Evolutionary conservation across 2,113 vertebrate genomes (phyloP).

Genomic region (Microtus ochrogaster): DNA sequence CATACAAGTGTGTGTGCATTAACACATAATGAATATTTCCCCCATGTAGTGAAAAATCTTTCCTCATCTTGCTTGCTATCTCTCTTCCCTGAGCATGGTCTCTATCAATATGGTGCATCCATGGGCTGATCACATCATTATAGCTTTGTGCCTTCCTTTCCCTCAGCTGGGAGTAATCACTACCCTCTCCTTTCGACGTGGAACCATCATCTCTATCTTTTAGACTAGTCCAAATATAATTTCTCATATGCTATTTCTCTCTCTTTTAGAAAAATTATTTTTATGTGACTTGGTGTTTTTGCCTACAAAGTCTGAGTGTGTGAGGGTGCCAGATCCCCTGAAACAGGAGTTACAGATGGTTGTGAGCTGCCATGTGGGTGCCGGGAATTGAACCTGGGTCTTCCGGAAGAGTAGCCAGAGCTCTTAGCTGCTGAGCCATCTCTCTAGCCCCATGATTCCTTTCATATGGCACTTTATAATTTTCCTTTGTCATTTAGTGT

Average conservation of each 20-base stretch:
- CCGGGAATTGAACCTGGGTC: neutral
- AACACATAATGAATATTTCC: neutral
- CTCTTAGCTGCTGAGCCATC: neutral
- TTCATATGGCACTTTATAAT: neutral
- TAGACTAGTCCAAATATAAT: neutral
- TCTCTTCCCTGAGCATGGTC: neutral
- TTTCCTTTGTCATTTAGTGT: neutral
- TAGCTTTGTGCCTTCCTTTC: neutral
- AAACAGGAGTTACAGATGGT: neutral
- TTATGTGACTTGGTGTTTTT: neutral
- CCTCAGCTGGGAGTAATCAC: neutral
- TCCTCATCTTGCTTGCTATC: neutral
- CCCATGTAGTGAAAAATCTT: constrained; percentile 14
- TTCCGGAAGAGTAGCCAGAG: neutral
- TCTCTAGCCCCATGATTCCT: neutral
- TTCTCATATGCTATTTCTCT: neutral
- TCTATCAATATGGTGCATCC: too few relatives aligned
- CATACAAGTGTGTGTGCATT: neutral
- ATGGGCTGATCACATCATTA: neutral
- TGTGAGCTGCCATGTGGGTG: neutral
- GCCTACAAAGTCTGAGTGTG: neutral
- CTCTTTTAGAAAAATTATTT: neutral
- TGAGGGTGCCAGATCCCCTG: neutral
- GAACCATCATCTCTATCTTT: constrained; percentile 1
- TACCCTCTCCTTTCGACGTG: neutral